A percentile compares a stretch with the other conserved stretches of the same genome.
phyloP scores from a whole-genome alignment of 2,888 invertebrate species.

The Zhuqinia jingwanae region DNA sequence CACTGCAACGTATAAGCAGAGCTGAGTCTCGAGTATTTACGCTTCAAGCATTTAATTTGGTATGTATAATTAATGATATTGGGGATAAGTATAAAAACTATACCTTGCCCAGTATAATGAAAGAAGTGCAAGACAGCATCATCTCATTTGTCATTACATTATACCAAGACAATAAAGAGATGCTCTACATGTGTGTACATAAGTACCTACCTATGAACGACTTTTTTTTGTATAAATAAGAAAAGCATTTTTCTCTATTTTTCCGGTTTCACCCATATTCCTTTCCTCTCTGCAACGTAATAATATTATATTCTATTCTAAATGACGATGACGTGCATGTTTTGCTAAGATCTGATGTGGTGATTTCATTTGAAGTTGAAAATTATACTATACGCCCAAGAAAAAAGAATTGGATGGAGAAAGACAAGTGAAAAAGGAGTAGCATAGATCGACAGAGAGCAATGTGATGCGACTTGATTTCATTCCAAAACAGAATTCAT shows the following conservation, averaged over 20 bases:
- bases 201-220: no score
- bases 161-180: no score
- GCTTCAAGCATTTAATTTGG: no score
- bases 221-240: background rate
- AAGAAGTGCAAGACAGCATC: no score
- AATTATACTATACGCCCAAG: background rate
- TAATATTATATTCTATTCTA: background rate
- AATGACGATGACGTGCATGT: background rate
- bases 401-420: background rate
- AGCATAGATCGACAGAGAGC: background rate
- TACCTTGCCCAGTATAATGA: no score
- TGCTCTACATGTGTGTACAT: no score
- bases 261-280: background rate
- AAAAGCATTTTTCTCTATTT: background rate
- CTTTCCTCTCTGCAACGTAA: no score
- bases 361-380: background rate
- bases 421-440: constrained; percentile 23
- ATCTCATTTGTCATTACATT: no score
- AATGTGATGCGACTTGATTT: constrained; percentile 64
- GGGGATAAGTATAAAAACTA: background rate
- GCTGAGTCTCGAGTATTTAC: no score
- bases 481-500: constrained; percentile 69
- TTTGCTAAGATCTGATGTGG: background rate
- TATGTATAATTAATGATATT: background rate
- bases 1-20: background rate